phyloP scores from a whole-genome alignment of 2,113 vertebrate genomes.

The Entosphenus tridentatus region DNA sequence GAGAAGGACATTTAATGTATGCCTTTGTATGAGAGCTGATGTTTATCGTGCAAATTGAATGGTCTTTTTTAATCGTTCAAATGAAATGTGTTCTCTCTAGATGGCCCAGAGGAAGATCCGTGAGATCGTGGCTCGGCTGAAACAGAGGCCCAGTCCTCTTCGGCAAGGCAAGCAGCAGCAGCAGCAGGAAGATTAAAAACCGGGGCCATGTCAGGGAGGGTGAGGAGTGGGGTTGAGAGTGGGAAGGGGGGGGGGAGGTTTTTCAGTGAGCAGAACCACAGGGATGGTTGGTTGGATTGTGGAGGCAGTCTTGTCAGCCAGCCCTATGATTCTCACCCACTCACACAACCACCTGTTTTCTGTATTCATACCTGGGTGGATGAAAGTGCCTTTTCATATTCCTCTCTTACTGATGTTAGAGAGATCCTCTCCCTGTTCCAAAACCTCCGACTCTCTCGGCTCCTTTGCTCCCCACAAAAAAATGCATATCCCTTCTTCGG shows the following conservation, averaged over 20 bases:
- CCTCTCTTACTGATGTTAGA: no score
- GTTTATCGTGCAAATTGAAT: not conserved
- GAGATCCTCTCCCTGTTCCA: no score
- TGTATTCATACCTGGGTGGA: no score
- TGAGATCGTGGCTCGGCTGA: not conserved
- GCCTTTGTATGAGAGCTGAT: not conserved
- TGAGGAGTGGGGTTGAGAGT: not conserved
- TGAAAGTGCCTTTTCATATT: no score
- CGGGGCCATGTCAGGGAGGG: not conserved
- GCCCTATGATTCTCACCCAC: no score
- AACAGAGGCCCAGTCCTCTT: not conserved
- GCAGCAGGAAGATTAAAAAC: not conserved
- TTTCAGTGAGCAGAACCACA: no score
- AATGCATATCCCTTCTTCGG: no score
- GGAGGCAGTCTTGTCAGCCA: no score
- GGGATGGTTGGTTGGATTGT: no score
- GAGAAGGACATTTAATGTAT: not conserved
- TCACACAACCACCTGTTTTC: no score
- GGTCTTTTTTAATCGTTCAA: not conserved
- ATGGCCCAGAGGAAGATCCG: constrained; percentile 2
- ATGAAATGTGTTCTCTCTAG: not conserved
- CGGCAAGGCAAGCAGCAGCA: not conserved
- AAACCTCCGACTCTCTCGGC: no score
- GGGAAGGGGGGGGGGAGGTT: not conserved
- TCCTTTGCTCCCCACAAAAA: no score